Base-by-base conservation (phyloP, 1,140 invertebrate genomes). In the Pomacea maculata region DNA sequence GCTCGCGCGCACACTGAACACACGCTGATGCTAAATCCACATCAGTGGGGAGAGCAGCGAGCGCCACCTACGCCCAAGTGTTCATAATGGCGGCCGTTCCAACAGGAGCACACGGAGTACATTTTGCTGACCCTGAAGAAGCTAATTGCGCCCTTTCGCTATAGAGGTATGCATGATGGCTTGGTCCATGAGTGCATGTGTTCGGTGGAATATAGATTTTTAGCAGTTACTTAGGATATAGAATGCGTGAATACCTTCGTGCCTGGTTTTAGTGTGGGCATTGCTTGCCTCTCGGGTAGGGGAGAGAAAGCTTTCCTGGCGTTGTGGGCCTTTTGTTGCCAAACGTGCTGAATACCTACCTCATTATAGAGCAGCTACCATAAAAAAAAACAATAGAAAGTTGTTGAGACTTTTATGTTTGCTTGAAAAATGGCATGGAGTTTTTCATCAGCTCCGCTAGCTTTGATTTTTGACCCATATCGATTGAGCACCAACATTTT, bases 41-140 rank as follows among this genome's bases (percentile, higher is more conserved):
- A 71, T n/a, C 55, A 78, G 77, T 78, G 75, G 67, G 52, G 75
- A 52, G 67, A 21, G 77, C 57, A 78, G 67, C 65, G 77, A 78
- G 77, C 77, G 77, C 77, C 77, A 78, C 65, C 77, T 78, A 78
- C 25, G 45, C 63, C 75, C 21, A 55, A 78, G 77, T 78, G 77
- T 78, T 67, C 57, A 67, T 78, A 78, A 78, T 78, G 77, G 77
- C 77, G 77, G 77, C 74, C 34, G 74, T 65, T 78, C 75, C 67
- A 45, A 45, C 77, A 61, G 25, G 77, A 78, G 17, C 67, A 29
- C 75, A 14, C 52, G 77, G 77, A 78, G 65, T 78, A 78, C 77
- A 21, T 78, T 78, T 34, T 54, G 12, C 57, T 70, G 65, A 71
- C 17, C 64, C 52, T 25, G 65, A 78, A 78, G 52, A 54, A 78